Percentiles rank a stretch among this genome's conserved stretches.
These are phyloP conservation scores for Dolichallabes microphthalmus DNA, from an alignment of 2,113 vertebrate genomes.

Conservation along the genomic window DNA sequence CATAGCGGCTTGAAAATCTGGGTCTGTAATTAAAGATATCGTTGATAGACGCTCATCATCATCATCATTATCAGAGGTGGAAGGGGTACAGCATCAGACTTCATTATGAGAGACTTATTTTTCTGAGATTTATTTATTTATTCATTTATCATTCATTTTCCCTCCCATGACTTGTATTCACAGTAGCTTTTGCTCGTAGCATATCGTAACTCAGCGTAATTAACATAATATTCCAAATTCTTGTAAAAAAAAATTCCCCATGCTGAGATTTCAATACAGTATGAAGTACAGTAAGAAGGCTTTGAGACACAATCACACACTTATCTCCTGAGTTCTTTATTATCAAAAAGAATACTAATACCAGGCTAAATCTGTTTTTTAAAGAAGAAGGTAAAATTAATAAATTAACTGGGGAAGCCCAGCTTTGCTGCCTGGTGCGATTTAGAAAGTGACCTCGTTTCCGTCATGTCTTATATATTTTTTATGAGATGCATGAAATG, in stretches of 20 bases:
- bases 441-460: slow-evolving; percentile 20
- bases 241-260: neutral
- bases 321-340: neutral
- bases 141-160: slow-evolving; percentile 6
- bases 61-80: slow-evolving; percentile 55
- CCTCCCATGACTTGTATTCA: slow-evolving; percentile 2
- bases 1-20: slow-evolving; percentile 71
- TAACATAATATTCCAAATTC: neutral
- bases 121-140: neutral
- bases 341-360: neutral
- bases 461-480: slow-evolving; percentile 11
- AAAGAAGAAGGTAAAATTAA: neutral
- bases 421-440: neutral
- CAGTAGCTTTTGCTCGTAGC: neutral
- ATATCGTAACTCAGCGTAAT: neutral
- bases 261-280: neutral
- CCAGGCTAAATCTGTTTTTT: neutral
- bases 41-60: slow-evolving; percentile 72
- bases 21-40: slow-evolving; percentile 76
- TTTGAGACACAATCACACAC: neutral
- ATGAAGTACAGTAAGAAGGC: neutral
- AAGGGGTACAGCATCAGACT: neutral
- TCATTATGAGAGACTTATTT: neutral
- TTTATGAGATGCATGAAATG: slow-evolving; percentile 8
- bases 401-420: neutral